Evolutionary conservation across 2,888 invertebrate genomes (phyloP).

Genomic region (Scelioninae gen. 1): DNA sequence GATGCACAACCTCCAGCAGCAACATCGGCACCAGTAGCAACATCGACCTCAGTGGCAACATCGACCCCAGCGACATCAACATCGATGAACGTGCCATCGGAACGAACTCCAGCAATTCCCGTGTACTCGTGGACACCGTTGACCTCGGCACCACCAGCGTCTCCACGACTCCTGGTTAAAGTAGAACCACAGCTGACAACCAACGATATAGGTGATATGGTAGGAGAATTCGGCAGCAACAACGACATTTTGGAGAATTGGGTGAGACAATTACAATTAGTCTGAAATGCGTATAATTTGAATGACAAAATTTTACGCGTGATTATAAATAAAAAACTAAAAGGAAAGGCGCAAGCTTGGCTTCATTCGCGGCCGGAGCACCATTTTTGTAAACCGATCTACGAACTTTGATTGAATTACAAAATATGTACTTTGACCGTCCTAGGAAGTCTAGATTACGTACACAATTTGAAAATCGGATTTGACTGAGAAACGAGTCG

Average conservation of each 20-base stretch:
- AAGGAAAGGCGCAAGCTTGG: conserved; percentile 63
- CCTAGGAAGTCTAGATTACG: background rate
- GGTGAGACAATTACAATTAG: conserved; percentile 37
- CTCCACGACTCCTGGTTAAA: background rate
- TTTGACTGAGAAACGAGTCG: background rate
- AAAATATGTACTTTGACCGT: background rate
- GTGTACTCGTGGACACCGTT: background rate
- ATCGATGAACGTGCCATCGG: background rate
- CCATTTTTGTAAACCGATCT: background rate
- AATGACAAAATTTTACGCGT: conserved; percentile 35
- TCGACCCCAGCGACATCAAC: too few species aligned
- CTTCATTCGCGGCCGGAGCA: conserved; percentile 63
- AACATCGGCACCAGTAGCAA: too few species aligned
- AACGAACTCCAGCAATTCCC: background rate
- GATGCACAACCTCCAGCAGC: too few species aligned
- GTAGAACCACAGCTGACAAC: conserved; percentile 1
- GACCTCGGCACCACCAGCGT: background rate
- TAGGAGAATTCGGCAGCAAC: conserved; percentile 1
- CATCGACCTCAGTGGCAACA: too few species aligned
- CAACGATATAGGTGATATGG: background rate
- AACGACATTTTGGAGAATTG: conserved; percentile 41
- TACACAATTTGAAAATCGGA: background rate
- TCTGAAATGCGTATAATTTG: conserved; percentile 36
- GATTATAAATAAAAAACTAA: conserved; percentile 46
- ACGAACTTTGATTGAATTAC: background rate